Conservation (phyloP, 2,113 vertebrate species). For the Leptocoma aspasia region DNA sequence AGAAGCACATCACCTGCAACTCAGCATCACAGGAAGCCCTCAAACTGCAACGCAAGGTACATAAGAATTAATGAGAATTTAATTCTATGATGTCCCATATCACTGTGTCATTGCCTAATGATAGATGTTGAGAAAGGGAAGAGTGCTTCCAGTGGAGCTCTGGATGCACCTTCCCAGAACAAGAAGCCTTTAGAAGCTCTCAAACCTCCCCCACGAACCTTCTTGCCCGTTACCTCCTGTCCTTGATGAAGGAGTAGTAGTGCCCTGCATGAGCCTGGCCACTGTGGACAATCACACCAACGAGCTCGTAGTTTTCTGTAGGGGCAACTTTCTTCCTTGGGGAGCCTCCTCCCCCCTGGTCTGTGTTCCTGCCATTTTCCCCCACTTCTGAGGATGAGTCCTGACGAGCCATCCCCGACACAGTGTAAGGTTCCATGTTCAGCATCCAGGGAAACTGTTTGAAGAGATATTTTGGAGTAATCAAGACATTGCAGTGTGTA, state of each 20-base stretch:
- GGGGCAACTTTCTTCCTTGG: conserved; percentile 96
- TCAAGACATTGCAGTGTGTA: neutral
- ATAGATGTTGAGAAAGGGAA: neutral
- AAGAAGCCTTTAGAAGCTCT: neutral
- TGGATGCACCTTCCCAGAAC: neutral
- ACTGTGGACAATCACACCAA: conserved; percentile 96
- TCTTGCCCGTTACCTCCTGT: conserved; percentile 80
- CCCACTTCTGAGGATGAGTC: conserved; percentile 89
- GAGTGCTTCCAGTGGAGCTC: neutral
- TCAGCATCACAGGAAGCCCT: neutral
- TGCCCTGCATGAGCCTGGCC: conserved; percentile 97
- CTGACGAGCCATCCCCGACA: conserved; percentile 95
- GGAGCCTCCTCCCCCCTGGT: conserved; percentile 84
- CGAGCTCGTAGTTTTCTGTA: conserved; percentile 97
- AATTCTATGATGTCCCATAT: rapidly evolving
- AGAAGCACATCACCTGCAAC: neutral
- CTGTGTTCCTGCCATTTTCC: conserved; percentile 81
- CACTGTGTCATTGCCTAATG: neutral
- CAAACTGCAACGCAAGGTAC: neutral
- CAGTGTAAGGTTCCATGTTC: conserved; percentile 99
- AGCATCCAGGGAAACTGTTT: conserved; percentile 95
- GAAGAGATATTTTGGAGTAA: neutral
- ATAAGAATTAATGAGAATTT: neutral
- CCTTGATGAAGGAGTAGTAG: conserved; percentile 99
- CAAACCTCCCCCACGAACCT: neutral